These are phyloP conservation scores for Thamnophis sirtalis DNA, from an alignment of 2,113 vertebrate species.

Conservation along the genomic window DNA sequence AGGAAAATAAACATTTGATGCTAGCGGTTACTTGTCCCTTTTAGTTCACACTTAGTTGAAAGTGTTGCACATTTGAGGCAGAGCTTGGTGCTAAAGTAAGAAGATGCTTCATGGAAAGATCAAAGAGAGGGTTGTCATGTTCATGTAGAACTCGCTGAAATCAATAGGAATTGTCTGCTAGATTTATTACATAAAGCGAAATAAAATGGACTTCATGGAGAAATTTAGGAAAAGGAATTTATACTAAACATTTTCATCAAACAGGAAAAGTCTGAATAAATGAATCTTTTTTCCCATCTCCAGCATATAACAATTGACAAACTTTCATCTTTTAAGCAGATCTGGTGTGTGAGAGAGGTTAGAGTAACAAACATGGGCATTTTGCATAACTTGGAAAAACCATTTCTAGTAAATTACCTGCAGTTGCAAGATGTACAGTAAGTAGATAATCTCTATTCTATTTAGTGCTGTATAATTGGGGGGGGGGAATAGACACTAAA, in stretches of 20 bases:
- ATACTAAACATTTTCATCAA: neutral
- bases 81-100: constrained; percentile 48
- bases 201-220: constrained; percentile 54
- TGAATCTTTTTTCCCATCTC: neutral
- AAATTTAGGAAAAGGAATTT: constrained; percentile 45
- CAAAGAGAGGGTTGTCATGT: constrained; percentile 24
- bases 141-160: neutral
- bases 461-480: neutral
- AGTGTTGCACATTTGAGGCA: constrained; percentile 26
- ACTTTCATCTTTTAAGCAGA: neutral
- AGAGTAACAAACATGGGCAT: neutral
- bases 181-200: constrained; percentile 61
- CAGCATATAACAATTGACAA: neutral
- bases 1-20: constrained; percentile 8
- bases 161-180: neutral
- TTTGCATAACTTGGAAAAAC: neutral
- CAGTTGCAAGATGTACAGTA: neutral
- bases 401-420: neutral
- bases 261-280: constrained; percentile 51
- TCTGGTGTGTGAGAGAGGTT: neutral
- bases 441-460: neutral
- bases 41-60: constrained; percentile 48
- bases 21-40: constrained; percentile 48
- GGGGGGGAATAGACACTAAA: neutral
- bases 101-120: constrained; percentile 50